These are phyloP conservation scores for Naja naja DNA, from an alignment of 2,113 vertebrate genomes.

Conservation along the genomic window DNA sequence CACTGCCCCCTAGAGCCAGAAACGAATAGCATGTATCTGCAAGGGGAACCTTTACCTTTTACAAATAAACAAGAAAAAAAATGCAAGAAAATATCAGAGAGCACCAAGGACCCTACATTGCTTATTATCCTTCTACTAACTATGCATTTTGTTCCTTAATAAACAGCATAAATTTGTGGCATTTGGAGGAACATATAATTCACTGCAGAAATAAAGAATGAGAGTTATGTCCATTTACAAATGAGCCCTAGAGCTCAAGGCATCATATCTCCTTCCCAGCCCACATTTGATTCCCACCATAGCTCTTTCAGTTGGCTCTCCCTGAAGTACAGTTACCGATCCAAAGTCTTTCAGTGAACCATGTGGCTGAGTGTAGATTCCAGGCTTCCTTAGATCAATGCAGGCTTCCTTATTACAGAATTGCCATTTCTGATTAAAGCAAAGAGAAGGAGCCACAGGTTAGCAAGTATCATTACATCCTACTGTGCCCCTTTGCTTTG, in stretches of 20 bases:
- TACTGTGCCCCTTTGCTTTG: background rate
- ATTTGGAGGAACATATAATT: background rate
- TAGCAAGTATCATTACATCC: background rate
- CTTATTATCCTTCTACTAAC: background rate
- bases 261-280: background rate
- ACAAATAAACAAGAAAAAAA: background rate
- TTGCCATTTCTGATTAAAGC: background rate
- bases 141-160: background rate
- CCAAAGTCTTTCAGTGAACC: background rate
- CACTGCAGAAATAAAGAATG: background rate
- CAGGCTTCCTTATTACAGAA: background rate
- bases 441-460: background rate
- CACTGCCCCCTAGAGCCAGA: too few species aligned
- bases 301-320: background rate
- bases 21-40: too few species aligned
- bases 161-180: background rate
- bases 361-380: background rate
- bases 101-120: background rate
- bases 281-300: background rate
- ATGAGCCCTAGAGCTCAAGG: background rate
- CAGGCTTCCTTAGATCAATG: background rate
- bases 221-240: background rate
- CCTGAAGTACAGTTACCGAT: background rate
- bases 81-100: background rate
- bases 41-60: too few species aligned